Percentiles rank a stretch among this genome's conserved stretches.
phyloP scores from a whole-genome alignment of 2,797 vertebrate species.

The Oryzias dopingdopingensis region DNA sequence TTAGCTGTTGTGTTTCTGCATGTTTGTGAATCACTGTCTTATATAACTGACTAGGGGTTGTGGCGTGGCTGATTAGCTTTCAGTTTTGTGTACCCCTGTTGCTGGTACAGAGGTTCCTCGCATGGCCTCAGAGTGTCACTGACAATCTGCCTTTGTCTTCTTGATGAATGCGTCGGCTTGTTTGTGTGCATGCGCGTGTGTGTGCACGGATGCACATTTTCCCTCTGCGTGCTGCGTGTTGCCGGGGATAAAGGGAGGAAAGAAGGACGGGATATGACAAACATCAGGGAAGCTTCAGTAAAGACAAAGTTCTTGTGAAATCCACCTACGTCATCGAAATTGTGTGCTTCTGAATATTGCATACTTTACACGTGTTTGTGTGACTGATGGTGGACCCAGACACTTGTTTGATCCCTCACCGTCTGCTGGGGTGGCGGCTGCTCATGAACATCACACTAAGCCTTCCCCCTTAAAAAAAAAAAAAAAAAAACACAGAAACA shows the following conservation, averaged over 20 bases:
- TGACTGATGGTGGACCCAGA: not conserved
- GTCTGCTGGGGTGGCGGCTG: slow-evolving; percentile 18
- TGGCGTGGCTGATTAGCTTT: slow-evolving; percentile 64
- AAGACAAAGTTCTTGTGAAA: slow-evolving; percentile 35
- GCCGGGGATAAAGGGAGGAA: slow-evolving; percentile 39
- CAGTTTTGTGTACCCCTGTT: slow-evolving; percentile 52
- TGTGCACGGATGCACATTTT: slow-evolving; percentile 45
- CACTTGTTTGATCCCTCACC: slow-evolving; percentile 49
- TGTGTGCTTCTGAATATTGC: slow-evolving; percentile 3
- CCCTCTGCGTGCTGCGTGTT: slow-evolving; percentile 39
- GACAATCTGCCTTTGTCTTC: slow-evolving; percentile 69
- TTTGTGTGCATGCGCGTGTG: slow-evolving; percentile 19
- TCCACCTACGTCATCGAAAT: slow-evolving; percentile 12
- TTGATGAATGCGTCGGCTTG: slow-evolving; percentile 62
- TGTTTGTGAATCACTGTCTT: slow-evolving; percentile 59
- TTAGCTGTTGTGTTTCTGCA: slow-evolving; percentile 19
- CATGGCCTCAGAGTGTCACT: slow-evolving; percentile 67
- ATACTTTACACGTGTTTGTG: slow-evolving; percentile 6
- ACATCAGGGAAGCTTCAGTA: slow-evolving; percentile 38
- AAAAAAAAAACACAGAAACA: slow-evolving; percentile 43
- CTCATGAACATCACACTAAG: slow-evolving; percentile 54
- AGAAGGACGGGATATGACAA: slow-evolving; percentile 43
- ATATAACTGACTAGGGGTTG: slow-evolving; percentile 68
- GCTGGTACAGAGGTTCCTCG: slow-evolving; percentile 66
- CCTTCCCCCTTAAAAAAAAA: not conserved